These are phyloP conservation scores for Danio tinwini DNA, from an alignment of 2,797 vertebrate species.

Conservation along the genomic window DNA sequence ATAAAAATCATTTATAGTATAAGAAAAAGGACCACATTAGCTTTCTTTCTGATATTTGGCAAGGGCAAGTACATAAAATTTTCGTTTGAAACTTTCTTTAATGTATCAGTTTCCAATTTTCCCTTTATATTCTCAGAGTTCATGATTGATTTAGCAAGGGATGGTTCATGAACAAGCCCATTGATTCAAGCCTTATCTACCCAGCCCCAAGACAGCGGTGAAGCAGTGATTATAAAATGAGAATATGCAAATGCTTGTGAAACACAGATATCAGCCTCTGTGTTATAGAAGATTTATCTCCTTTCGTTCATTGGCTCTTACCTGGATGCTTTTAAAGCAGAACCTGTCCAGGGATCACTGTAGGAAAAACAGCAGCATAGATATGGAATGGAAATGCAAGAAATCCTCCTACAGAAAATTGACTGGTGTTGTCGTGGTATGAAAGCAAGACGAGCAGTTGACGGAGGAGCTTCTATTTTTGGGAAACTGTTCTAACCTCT, in stretches of 20 bases:
- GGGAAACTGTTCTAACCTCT: constrained; percentile 66
- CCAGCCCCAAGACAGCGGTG: not conserved
- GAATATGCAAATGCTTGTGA: constrained; percentile 3
- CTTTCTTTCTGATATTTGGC: too few species aligned
- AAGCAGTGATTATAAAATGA: constrained; percentile 3
- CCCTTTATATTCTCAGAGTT: not conserved
- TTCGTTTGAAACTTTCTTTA: not conserved
- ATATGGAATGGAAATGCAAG: constrained; percentile 58
- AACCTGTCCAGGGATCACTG: constrained; percentile 50
- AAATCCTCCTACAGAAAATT: constrained; percentile 56
- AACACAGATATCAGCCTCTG: not conserved
- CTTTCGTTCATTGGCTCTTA: constrained; percentile 18
- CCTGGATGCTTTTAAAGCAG: constrained; percentile 25
- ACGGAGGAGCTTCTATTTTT: constrained; percentile 66
- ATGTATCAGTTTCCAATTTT: not conserved
- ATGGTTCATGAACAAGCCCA: constrained; percentile 14
- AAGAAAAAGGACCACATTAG: too few species aligned
- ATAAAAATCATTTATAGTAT: too few species aligned
- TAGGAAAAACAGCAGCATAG: constrained; percentile 43
- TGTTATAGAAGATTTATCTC: constrained; percentile 12
- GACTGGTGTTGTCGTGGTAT: constrained; percentile 56
- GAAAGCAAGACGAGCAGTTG: constrained; percentile 58
- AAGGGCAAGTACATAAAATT: not conserved
- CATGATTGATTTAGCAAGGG: constrained; percentile 12
- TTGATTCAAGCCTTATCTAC: constrained; percentile 18